Conservation (phyloP, 2,113 vertebrate species). For the Campylomormyrus numenius region DNA sequence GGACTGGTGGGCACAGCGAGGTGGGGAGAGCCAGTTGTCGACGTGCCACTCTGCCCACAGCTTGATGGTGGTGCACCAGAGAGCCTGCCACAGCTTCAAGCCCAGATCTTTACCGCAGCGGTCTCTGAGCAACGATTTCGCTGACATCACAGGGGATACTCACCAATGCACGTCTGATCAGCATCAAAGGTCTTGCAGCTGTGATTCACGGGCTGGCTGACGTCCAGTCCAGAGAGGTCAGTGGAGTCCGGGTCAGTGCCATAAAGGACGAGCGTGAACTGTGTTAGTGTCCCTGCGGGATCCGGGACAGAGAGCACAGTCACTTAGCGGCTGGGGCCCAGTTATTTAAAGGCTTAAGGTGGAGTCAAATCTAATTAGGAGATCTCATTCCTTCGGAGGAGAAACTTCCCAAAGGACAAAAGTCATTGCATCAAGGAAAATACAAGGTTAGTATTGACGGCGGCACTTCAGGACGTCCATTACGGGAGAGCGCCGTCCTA, state of each 20-base stretch:
- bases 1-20: neutral
- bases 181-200: constrained; percentile 84
- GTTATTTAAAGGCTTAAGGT: constrained; percentile 9
- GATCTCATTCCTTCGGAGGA: neutral
- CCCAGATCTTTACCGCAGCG: neutral
- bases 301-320: constrained; percentile 12
- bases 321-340: neutral
- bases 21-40: neutral
- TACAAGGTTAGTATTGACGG: constrained; percentile 4
- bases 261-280: constrained; percentile 84
- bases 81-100: neutral
- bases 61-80: neutral
- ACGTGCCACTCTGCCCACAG: neutral
- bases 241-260: constrained; percentile 63
- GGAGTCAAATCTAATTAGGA: constrained; percentile 22
- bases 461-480: neutral
- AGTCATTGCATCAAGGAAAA: constrained; percentile 12
- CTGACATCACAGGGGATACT: constrained; percentile 47
- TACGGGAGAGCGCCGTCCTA: neutral
- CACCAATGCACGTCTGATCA: constrained; percentile 86
- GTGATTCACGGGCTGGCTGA: constrained; percentile 60
- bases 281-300: constrained; percentile 79
- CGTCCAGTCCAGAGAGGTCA: constrained; percentile 53
- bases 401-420: constrained; percentile 11
- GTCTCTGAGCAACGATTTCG: neutral